These are phyloP conservation scores for Drosophila neutralis DNA, from an alignment of 2,888 invertebrate genomes.

Conservation along the genomic window DNA sequence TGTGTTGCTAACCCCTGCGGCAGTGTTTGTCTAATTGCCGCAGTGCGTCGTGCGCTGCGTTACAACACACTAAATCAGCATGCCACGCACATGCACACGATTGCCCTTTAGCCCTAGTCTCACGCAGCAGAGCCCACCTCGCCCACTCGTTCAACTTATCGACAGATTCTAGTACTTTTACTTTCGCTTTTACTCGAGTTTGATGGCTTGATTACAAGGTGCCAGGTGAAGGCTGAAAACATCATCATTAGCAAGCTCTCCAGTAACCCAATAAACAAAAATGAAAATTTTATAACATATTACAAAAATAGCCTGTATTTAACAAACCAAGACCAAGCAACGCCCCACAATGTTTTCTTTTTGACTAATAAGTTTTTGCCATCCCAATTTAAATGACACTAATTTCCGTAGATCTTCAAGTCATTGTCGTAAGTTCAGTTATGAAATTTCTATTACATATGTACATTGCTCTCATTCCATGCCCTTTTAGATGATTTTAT, in stretches of 20 bases:
- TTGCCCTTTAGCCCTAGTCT: background rate
- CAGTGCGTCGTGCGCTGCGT: conserved; percentile 46
- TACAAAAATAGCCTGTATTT: background rate
- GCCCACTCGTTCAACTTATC: conserved; percentile 21
- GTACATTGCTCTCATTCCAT: conserved; percentile 7
- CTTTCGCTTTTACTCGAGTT: conserved; percentile 33
- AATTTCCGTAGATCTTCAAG: conserved; percentile 21
- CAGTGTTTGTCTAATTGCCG: conserved; percentile 63
- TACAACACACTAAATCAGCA: conserved; percentile 57
- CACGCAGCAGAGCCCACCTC: no score
- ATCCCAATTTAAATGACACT: conserved; percentile 10
- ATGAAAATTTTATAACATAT: background rate
- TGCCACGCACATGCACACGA: conserved; percentile 60
- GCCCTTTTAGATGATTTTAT: background rate
- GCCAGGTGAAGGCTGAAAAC: conserved; percentile 40
- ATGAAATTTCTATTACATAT: conserved; percentile 69
- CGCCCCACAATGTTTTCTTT: background rate
- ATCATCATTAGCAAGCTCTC: conserved; percentile 75
- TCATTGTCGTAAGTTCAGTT: conserved; percentile 47
- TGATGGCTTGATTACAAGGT: conserved; percentile 60
- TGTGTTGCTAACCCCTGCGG: conserved; percentile 20
- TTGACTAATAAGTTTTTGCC: background rate
- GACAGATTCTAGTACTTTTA: conserved; percentile 28
- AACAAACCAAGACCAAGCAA: background rate
- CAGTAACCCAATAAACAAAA: conserved; percentile 35